Percentiles rank a stretch among this genome's conserved stretches.
phyloP scores from a whole-genome alignment of 30 jellyfish, hydroid and myxozoan species.

The Turritopsis rubra region DNA sequence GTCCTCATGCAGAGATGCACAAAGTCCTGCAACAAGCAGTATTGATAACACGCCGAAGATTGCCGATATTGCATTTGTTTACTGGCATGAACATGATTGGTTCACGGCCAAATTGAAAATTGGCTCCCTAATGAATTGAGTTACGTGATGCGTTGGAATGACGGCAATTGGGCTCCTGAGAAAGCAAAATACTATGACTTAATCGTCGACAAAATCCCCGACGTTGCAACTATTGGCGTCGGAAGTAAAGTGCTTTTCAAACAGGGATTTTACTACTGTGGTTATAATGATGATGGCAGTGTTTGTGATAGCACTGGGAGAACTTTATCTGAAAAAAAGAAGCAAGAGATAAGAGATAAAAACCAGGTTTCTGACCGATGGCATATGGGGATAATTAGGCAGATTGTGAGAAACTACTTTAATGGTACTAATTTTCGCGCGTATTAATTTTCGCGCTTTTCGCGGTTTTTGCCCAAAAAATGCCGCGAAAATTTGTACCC shows the following conservation, averaged over 20 bases:
- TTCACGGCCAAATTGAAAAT: constrained; percentile 1
- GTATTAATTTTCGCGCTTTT: too few relatives aligned
- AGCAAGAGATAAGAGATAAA: background rate
- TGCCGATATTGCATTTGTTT: constrained; percentile 1
- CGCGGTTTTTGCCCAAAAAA: background rate
- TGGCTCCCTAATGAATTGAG: constrained; percentile 2
- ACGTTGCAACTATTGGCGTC: background rate
- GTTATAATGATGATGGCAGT: constrained; percentile 10
- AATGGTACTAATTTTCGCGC: too few relatives aligned
- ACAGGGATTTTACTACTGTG: constrained; percentile 3
- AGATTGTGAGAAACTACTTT: background rate
- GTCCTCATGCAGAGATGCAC: background rate
- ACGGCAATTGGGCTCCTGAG: constrained; percentile 15
- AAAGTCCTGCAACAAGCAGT: background rate
- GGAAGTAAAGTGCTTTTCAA: constrained; percentile 10
- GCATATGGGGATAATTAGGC: constrained; percentile 6
- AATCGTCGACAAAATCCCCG: background rate
- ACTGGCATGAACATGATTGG: constrained; percentile 19
- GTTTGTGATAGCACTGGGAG: constrained; percentile 7
- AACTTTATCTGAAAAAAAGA: background rate
- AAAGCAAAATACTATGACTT: background rate
- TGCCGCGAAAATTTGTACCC: background rate
- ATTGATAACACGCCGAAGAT: background rate
- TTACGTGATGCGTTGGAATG: constrained; percentile 3
- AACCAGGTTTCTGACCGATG: background rate